Conservation (phyloP, 2,797 vertebrate genomes). For the Brotula barbata region DNA sequence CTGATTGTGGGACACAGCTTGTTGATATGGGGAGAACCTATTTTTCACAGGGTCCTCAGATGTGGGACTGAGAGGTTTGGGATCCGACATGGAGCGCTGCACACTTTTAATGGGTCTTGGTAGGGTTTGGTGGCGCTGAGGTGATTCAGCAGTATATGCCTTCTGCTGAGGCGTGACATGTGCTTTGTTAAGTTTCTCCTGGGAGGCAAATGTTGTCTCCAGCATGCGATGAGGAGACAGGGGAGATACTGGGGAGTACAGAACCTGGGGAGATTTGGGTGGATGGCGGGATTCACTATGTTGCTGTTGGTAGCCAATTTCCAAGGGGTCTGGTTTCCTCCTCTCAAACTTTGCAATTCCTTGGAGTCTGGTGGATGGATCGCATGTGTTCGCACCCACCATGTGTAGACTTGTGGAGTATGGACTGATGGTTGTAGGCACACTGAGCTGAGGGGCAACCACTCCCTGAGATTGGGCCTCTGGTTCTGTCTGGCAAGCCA, state of each 20-base stretch:
- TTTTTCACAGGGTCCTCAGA: slow-evolving; percentile 92
- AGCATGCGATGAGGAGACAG: slow-evolving; percentile 95
- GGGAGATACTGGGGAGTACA: slow-evolving; percentile 97
- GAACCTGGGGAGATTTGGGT: slow-evolving; percentile 97
- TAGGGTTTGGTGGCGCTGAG: slow-evolving; percentile 91
- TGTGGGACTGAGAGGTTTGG: slow-evolving; percentile 98
- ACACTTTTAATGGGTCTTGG: slow-evolving; percentile 97
- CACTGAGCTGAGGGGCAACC: slow-evolving; percentile 88
- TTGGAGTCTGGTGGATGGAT: slow-evolving; percentile 80
- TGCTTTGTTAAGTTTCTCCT: slow-evolving; percentile 96
- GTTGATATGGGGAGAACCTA: slow-evolving; percentile 93
- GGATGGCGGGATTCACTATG: slow-evolving; percentile 88
- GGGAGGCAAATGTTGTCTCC: slow-evolving; percentile 93
- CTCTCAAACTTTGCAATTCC: slow-evolving; percentile 89
- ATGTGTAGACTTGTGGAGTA: slow-evolving; percentile 94
- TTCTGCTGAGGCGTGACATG: slow-evolving; percentile 98
- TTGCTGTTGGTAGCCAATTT: slow-evolving; percentile 93
- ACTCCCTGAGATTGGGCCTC: slow-evolving; percentile 89
- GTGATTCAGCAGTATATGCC: slow-evolving; percentile 88
- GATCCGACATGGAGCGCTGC: slow-evolving; percentile 97
- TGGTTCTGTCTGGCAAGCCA: slow-evolving; percentile 97
- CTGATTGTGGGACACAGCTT: slow-evolving; percentile 90
- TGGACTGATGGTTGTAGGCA: slow-evolving; percentile 91
- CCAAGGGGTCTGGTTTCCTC: slow-evolving; percentile 96
- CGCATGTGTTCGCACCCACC: slow-evolving; percentile 84